Evolutionary conservation across 2,797 vertebrate species (phyloP), one percentile per base, ranked within the genome.

Genomic region (Etheostoma nigrum): DNA sequence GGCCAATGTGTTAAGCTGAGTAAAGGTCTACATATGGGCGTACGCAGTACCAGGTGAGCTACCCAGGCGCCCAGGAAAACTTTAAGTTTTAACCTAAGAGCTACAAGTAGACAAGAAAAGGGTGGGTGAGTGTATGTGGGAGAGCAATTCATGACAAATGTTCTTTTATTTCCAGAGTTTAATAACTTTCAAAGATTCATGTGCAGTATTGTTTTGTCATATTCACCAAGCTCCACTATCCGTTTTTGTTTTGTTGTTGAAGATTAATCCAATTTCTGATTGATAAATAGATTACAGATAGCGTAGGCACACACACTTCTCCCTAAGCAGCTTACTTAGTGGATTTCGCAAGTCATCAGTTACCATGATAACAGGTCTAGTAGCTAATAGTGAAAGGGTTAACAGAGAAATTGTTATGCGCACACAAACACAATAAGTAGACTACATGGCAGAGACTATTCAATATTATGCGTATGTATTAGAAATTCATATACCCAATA

Each of bases 231-330:
- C 52, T 47, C 27, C 45, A 53, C 45, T 40, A 23, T 88, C 61
- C 68, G 52, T 76, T 81, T 86, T 87, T 83, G 76, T 85, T 89
- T 81, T 84, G 70, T 27, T 78, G 73, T 60, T 79, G 66, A 49
- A 84, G 75, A 88, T 88, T 79, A 88, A 91, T 91, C 72, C 72
- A 86, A 84, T 87, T 89, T 88, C 52, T 90, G 84, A 90, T 92
- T 88, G 83, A 78, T 89, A 90, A 92, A 66, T 87, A 83, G 88
- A 91, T 91, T 90, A 83, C 63, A 76, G 71, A 72, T 48, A 45
- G 66, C 30, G 36, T 21, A 62, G 71, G 68, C 70, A 49, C 18
- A 53, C 52, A 55, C 4, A 19, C 61, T 40, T 71, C 70, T 86
- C 76, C 57, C 68, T 85, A 88, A 91, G 82, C 86, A 86, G 84